Evolutionary conservation across 35 echinoderm and acorn worm species (phyloP).

Genomic region (Nesometra sesokonis): DNA sequence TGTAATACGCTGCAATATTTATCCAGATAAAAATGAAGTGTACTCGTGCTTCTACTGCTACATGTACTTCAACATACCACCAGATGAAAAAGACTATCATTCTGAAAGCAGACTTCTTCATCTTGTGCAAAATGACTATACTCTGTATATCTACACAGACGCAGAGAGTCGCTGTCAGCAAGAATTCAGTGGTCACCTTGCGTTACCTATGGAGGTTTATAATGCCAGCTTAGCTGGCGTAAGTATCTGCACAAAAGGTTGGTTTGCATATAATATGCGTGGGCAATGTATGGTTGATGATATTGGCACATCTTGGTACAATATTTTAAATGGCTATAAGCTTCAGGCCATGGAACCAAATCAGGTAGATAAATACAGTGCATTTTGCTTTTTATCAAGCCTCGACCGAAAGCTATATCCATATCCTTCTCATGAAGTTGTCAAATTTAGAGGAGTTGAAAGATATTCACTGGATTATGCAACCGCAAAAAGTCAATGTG

Average conservation of each 20-base stretch:
- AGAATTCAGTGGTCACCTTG: neutral
- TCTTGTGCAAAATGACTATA: neutral
- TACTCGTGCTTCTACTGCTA: neutral
- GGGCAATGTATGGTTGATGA: neutral
- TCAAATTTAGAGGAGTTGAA: neutral
- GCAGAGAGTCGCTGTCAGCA: neutral
- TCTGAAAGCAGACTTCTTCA: neutral
- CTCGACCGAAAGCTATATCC: neutral
- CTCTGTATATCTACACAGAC: neutral
- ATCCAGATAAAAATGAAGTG: neutral
- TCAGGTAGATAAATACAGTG: neutral
- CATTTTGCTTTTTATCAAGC: neutral
- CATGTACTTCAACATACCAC: neutral
- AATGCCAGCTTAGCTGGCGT: neutral
- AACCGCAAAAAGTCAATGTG: neutral
- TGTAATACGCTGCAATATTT: neutral
- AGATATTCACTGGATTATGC: neutral
- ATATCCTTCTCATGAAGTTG: neutral
- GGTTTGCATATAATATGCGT: neutral
- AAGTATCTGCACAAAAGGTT: neutral
- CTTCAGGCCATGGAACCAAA: neutral
- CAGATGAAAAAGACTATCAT: neutral
- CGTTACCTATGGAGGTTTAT: neutral
- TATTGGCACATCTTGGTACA: neutral
- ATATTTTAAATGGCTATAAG: neutral